A percentile compares a stretch with the other conserved stretches of the same genome.
Conservation (phyloP, 1,140 invertebrate species). For the Orchestia grillus region DNA sequence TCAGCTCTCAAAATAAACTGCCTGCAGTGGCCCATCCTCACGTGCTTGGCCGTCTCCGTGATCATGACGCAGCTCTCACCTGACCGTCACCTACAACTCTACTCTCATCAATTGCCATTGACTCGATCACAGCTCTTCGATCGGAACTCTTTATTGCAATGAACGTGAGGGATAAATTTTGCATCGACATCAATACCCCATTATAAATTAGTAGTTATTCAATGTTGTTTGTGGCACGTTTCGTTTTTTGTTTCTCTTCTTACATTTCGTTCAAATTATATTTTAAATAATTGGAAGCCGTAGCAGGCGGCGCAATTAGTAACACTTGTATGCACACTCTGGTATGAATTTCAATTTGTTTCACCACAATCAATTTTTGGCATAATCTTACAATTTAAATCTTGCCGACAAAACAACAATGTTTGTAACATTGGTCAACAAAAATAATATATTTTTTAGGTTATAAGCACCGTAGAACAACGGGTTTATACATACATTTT, state of each 20-base stretch:
- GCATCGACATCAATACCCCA: background rate
- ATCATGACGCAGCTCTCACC: background rate
- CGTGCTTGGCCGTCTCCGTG: background rate
- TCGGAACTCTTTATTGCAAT: background rate
- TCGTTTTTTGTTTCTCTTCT: no score
- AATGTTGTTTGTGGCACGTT: no score
- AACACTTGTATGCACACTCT: no score
- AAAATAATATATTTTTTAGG: background rate
- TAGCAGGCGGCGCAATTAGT: no score
- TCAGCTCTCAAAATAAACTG: background rate
- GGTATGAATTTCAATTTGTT: no score
- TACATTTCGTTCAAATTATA: no score
- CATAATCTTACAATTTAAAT: no score
- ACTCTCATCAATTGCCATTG: background rate
- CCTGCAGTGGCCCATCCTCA: background rate
- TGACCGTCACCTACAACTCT: background rate
- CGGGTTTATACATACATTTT: background rate
- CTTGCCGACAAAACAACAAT: no score
- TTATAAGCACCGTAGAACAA: background rate
- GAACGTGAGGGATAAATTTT: background rate
- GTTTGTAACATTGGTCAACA: no score
- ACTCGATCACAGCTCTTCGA: background rate
- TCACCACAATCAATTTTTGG: no score
- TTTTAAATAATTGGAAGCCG: no score
- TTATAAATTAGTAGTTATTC: background rate